Evolutionary conservation across 2,888 invertebrate species (phyloP), one percentile per base, ranked within the genome.

Genomic region (Hypolimnas misippus): DNA sequence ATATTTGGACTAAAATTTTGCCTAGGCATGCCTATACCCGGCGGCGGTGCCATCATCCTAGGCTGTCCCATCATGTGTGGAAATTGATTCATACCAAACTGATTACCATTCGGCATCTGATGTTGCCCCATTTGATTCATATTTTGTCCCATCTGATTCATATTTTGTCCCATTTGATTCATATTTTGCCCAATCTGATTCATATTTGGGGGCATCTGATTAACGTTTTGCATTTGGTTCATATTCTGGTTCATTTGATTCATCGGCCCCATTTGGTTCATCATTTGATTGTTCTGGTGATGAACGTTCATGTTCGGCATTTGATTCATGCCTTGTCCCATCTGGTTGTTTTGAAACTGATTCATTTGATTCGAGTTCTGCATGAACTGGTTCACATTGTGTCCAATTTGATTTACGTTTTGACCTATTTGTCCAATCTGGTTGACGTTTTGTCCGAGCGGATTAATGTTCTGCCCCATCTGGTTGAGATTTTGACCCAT

Each of bases 31-130:
- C 76, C 79, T 42, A 92, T 84, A 0, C 90, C 90, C 0, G 90
- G 91, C 0, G 91, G 90, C 0, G 89, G 89, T 0, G 76, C 85
- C 58, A 91, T 81, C 88, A 90, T 87, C 10, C 89, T 73, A 0
- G 84, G 81, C 54, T 87, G 89, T 0, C 82, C 79, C 83, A 89
- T 84, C 82, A 87, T 83, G 62, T 86, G 86, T 0, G 78, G 78
- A 63, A 77, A 87, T 70, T 87, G 89, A 59, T 83, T 86, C 79
- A 87, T 84, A 0, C 75, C 81, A 73, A 85, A 88, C 69, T 86
- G 87, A 56, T 83, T 83, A 0, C 89, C 87, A 46, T 90, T 90
- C 0, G 84, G 81, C 66, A 87, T 80, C 38, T 81, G 83, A 59
- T 69, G 72, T 54, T 69, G 74, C 2, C 69, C 68, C 57, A 72